Evolutionary conservation across 2,888 invertebrate species (phyloP).

Genomic region (Drosophila neoperkinsi): DNA sequence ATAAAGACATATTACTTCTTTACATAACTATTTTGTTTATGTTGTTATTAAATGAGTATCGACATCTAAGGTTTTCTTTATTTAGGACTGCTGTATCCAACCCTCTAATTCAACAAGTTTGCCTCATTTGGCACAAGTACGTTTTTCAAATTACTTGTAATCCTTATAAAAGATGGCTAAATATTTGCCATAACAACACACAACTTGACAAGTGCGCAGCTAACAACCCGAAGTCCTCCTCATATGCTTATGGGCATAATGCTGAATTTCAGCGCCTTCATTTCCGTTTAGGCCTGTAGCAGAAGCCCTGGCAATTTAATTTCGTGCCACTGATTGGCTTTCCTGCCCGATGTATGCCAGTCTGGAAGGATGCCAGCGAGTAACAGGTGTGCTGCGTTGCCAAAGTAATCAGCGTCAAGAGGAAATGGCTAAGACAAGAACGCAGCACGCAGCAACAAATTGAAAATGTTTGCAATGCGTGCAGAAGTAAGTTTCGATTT

Average conservation of each 20-base stretch:
- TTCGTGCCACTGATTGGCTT: slow-evolving; percentile 58
- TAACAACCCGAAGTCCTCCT: background rate
- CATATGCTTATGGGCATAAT: slow-evolving; percentile 1
- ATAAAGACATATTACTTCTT: background rate
- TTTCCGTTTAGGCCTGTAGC: slow-evolving; percentile 55
- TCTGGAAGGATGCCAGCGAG: slow-evolving; percentile 21
- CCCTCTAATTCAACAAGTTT: slow-evolving; percentile 7
- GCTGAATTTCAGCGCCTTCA: slow-evolving; percentile 37
- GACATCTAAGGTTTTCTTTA: background rate
- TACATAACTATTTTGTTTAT: background rate
- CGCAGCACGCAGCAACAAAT: slow-evolving; percentile 29
- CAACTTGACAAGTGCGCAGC: background rate
- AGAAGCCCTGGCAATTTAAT: slow-evolving; percentile 46
- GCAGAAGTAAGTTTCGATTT: slow-evolving; percentile 36
- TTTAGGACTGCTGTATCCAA: background rate
- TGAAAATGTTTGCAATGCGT: slow-evolving; percentile 43
- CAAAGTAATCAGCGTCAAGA: slow-evolving; percentile 36
- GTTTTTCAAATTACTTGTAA: background rate
- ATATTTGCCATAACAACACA: slow-evolving; percentile 24
- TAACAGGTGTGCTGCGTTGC: slow-evolving; percentile 62
- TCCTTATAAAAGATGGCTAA: slow-evolving; percentile 4
- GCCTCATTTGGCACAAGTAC: background rate
- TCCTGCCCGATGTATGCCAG: slow-evolving; percentile 18
- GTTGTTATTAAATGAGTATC: background rate
- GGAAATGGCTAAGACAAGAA: slow-evolving; percentile 30